Evolutionary conservation across 2,888 invertebrate species (phyloP).

Genomic region (Hermaeophaga mercurialis): DNA sequence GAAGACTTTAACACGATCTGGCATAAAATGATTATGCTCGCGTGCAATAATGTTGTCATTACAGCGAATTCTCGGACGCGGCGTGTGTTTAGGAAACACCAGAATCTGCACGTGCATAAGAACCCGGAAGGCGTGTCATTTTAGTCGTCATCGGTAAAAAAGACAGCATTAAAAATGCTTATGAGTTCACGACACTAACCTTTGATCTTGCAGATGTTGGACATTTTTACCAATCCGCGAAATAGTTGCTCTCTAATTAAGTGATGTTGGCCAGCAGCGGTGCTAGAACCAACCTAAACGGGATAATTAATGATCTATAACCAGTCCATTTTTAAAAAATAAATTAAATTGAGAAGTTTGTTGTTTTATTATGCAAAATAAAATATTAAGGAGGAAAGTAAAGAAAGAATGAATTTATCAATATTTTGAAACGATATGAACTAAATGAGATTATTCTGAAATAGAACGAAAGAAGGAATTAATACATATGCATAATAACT

Average conservation of each 20-base stretch:
- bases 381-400: too few species aligned
- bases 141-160: constrained; percentile 42
- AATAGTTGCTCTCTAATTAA: constrained; percentile 51
- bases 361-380: too few species aligned
- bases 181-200: constrained; percentile 52
- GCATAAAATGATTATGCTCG: neutral
- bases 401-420: too few species aligned
- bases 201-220: constrained; percentile 49
- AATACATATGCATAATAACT: too few species aligned
- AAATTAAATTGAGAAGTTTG: too few species aligned
- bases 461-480: too few species aligned
- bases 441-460: too few species aligned
- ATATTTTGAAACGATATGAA: too few species aligned
- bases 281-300: too few species aligned
- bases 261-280: constrained; percentile 43
- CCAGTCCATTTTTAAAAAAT: too few species aligned
- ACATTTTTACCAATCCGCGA: constrained; percentile 44
- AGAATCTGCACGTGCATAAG: constrained; percentile 42
- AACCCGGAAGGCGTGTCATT: constrained; percentile 50
- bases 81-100: constrained; percentile 31
- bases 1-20: neutral
- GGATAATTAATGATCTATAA: too few species aligned
- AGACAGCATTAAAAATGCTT: constrained; percentile 47
- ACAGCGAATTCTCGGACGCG: constrained; percentile 9
- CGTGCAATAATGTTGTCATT: constrained; percentile 20